A percentile compares a stretch with the other conserved stretches of the same genome.
Conservation (phyloP, 2,113 vertebrate species). For the Crotalus tigris region DNA sequence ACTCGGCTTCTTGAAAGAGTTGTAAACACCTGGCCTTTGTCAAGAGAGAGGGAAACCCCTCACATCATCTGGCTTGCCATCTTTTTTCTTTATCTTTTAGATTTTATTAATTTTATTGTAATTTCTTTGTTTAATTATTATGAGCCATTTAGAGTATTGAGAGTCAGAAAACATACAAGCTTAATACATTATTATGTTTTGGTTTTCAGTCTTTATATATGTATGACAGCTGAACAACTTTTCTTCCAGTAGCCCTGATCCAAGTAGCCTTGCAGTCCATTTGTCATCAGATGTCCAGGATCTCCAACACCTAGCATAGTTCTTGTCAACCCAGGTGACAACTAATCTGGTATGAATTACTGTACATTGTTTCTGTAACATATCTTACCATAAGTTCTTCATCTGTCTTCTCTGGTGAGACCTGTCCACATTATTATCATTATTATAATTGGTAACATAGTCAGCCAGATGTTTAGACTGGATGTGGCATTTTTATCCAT, state of each 20-base stretch:
- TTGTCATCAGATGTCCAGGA: no score
- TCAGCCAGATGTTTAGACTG: not conserved
- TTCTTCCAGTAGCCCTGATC: no score
- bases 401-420: no score
- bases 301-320: no score
- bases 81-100: not conserved
- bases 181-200: not conserved
- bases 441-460: not conserved
- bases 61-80: not conserved
- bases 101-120: not conserved
- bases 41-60: not conserved
- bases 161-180: not conserved
- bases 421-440: not conserved
- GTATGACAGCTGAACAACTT: no score
- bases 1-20: not conserved
- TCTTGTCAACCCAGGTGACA: no score
- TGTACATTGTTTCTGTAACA: no score
- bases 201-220: no score
- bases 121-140: not conserved
- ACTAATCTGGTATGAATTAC: no score
- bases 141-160: not conserved
- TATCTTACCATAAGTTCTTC: no score
- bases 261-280: no score
- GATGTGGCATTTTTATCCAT: not conserved
- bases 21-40: not conserved